phyloP scores from a whole-genome alignment of 2,797 vertebrate genomes.

The Hirundo rustica region DNA sequence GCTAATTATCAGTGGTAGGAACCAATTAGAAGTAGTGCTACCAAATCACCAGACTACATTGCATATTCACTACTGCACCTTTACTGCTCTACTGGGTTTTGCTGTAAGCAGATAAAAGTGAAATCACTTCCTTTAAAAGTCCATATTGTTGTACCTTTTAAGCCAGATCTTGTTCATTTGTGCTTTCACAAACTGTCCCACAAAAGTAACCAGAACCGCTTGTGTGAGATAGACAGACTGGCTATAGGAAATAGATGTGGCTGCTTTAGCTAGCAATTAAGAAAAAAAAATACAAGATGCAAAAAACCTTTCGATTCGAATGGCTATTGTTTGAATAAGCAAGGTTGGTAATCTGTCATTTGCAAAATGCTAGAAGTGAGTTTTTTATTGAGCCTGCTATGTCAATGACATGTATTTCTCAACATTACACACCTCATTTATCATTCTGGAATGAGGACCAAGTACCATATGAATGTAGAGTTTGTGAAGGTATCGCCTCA shows the following conservation, averaged over 20 bases:
- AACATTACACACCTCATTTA: constrained; percentile 44
- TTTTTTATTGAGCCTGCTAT: constrained; percentile 21
- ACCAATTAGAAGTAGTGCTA: constrained; percentile 47
- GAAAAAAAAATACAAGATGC: background rate
- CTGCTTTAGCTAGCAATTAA: constrained; percentile 6
- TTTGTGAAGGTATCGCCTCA: constrained; percentile 48
- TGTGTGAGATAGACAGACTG: background rate
- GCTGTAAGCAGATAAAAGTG: background rate
- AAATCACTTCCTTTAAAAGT: background rate
- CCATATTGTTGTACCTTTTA: background rate
- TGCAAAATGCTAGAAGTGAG: constrained; percentile 30
- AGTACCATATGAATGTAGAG: constrained; percentile 19
- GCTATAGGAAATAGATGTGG: background rate
- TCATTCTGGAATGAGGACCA: constrained; percentile 48
- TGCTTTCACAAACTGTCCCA: background rate
- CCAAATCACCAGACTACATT: constrained; percentile 12
- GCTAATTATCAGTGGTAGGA: constrained; percentile 46
- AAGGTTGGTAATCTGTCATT: constrained; percentile 24
- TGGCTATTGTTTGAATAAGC: background rate
- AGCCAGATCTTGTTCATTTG: background rate
- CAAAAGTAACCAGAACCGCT: background rate
- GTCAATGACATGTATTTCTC: constrained; percentile 42
- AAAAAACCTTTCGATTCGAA: background rate
- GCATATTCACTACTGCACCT: constrained; percentile 25
- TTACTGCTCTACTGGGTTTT: background rate